Evolutionary conservation across 1,140 invertebrate genomes (phyloP), one percentile per base, ranked within the genome.

Genomic region (Pararge aegeria): DNA sequence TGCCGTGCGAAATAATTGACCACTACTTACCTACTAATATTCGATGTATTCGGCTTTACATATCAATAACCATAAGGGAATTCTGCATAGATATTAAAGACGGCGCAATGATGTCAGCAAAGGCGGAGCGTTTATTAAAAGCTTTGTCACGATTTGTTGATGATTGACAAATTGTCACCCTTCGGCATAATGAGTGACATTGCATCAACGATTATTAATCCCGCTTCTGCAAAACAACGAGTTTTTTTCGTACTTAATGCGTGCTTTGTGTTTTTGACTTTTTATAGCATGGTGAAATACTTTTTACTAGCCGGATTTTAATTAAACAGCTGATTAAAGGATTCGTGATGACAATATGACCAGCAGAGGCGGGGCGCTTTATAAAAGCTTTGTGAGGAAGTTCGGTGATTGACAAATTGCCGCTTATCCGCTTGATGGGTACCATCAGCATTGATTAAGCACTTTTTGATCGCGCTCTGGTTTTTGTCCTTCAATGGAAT

Each of bases 391-490:
- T 68, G 70, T 69, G 59, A 74, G 64, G 70, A 70, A 70, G 79
- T 82, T 70, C 69, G 65, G 68, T 78, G 78, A 82, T 78, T 83
- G 81, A 87, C 80, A 84, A 84, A 87, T 83, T 77, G 70, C 72
- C 70, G 66, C 54, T 79, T 76, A 77, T 70, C 75, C 38, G 38
- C 15, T 42, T 18, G 38, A 42, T 42, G 38, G 38, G 15, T 18
- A 42, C 13, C 38, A 42, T 42, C 30, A 34, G 30, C 5, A 12
- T 3, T 34, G 30, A 34, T 34, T 34, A 34, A 34, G 30, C 30
- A 10, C 10, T 34, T 34, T 34, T 30, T 30, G 29, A 30, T 10
- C 4, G 12, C 12, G 30, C 30, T 10, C 10, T 12, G 3, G 10
- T 3, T 34, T 34, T 12, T 24, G 24, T 24, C 24, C 2, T 24